Conservation (phyloP, 1,140 invertebrate genomes). For the Ooceraea biroi region DNA sequence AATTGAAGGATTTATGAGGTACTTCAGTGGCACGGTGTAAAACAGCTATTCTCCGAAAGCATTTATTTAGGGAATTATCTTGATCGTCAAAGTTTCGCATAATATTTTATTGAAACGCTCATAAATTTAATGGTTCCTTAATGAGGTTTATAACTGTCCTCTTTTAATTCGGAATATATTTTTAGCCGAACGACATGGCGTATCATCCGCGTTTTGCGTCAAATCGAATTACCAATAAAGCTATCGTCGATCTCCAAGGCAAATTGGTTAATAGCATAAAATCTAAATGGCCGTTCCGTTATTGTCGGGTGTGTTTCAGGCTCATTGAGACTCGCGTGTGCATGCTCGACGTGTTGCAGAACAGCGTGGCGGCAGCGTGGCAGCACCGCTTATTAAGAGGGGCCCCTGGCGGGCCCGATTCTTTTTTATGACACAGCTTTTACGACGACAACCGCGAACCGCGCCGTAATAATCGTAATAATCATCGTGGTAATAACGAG, state of each 20-base stretch:
- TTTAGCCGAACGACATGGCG: background rate
- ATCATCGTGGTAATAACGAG: constrained; percentile 79
- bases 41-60: too few species aligned
- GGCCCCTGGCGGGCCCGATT: constrained; percentile 69
- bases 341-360: constrained; percentile 15
- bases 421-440: constrained; percentile 79
- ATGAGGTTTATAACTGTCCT: background rate
- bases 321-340: background rate
- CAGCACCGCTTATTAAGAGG: constrained; percentile 75
- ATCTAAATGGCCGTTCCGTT: constrained; percentile 17
- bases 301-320: background rate
- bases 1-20: too few species aligned
- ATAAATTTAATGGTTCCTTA: background rate
- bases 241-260: background rate
- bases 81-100: too few species aligned
- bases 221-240: constrained; percentile 35
- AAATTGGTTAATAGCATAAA: constrained; percentile 16
- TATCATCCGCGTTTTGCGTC: background rate
- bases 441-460: constrained; percentile 79
- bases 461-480: constrained; percentile 83
- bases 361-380: background rate
- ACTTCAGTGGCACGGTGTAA: too few species aligned
- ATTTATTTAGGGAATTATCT: too few species aligned
- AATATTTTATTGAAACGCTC: background rate
- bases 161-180: background rate